Evolutionary conservation across 2,888 invertebrate species (phyloP).

Genomic region (Idaea straminata): DNA sequence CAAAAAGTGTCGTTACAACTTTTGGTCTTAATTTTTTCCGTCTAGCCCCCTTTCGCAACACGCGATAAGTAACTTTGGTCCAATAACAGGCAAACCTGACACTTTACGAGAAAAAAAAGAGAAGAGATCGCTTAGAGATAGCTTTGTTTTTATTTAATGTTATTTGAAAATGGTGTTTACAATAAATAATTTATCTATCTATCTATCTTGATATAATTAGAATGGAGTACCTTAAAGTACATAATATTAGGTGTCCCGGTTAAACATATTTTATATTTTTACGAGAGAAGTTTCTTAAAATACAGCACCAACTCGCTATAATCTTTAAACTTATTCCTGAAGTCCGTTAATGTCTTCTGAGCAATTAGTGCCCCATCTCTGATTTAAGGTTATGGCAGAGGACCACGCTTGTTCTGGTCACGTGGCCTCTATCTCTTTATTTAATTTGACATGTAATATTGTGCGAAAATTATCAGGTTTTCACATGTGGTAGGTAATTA

Average conservation of each 20-base stretch:
- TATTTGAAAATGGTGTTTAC: too few relatives aligned
- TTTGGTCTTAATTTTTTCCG: too few relatives aligned
- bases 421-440: conserved; percentile 74
- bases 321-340: conserved; percentile 37
- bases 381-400: conserved; percentile 72
- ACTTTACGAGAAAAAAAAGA: too few relatives aligned
- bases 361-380: conserved; percentile 75
- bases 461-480: conserved; percentile 53
- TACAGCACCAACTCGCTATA: conserved; percentile 12
- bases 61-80: too few relatives aligned
- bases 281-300: background rate
- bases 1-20: too few relatives aligned
- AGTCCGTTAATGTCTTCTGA: conserved; percentile 70
- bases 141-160: too few relatives aligned
- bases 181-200: too few relatives aligned
- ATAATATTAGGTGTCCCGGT: background rate
- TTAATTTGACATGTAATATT: conserved; percentile 60
- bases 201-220: background rate
- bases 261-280: background rate
- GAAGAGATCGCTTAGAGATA: too few relatives aligned
- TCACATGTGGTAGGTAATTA: conserved; percentile 6
- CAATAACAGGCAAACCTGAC: too few relatives aligned
- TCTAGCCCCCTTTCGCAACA: too few relatives aligned
- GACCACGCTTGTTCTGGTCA: conserved; percentile 62
- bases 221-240: background rate